These are phyloP conservation scores for Paratrypauchen microcephalus DNA, from an alignment of 2,797 vertebrate species.

Conservation along the genomic window DNA sequence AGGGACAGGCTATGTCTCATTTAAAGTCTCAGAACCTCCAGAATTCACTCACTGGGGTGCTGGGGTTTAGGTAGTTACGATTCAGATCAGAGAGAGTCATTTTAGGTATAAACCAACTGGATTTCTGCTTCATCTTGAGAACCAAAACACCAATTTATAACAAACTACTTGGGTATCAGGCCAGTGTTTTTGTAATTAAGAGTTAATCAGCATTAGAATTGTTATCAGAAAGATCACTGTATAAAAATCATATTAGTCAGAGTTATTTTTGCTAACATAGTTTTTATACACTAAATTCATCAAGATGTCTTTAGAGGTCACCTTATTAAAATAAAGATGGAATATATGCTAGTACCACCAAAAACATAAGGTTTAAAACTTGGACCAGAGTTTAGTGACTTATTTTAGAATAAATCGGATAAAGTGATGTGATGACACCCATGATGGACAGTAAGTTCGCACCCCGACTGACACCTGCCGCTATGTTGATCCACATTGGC, in stretches of 20 bases:
- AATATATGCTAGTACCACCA: background rate
- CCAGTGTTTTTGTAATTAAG: too few relatives aligned
- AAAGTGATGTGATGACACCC: conserved; percentile 12
- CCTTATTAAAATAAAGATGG: background rate
- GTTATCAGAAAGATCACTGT: background rate
- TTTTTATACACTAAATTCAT: background rate
- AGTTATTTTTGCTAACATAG: background rate
- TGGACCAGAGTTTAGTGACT: background rate
- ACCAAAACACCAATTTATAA: too few relatives aligned
- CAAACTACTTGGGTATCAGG: too few relatives aligned
- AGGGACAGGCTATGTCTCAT: too few relatives aligned
- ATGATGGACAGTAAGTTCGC: conserved; percentile 30
- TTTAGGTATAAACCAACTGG: too few relatives aligned
- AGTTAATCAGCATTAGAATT: too few relatives aligned
- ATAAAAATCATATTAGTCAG: background rate
- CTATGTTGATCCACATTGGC: conserved; percentile 55
- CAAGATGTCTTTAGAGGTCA: background rate
- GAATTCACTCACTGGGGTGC: too few relatives aligned
- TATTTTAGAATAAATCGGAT: conserved; percentile 8
- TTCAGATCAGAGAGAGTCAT: too few relatives aligned
- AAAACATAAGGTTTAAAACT: background rate
- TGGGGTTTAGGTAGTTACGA: too few relatives aligned
- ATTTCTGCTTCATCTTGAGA: too few relatives aligned
- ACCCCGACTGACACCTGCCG: conserved; percentile 55
- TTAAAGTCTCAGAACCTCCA: too few relatives aligned